Percentiles rank a stretch among this genome's conserved stretches.
Conservation (phyloP, 2,797 vertebrate genomes). For the Danio kyathit region DNA sequence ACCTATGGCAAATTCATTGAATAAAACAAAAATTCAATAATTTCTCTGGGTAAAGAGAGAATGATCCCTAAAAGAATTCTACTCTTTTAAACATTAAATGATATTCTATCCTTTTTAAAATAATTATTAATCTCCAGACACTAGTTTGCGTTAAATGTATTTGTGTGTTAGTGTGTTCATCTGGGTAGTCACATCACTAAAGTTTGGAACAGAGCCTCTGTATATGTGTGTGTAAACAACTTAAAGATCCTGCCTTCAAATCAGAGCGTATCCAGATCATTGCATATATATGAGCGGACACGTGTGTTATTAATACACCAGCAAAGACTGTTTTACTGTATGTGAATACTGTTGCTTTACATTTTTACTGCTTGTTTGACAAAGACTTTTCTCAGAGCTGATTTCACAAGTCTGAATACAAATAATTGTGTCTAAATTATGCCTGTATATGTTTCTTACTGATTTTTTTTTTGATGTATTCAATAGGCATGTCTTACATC, state of each 20-base stretch:
- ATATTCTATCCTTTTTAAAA: background rate
- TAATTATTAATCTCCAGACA: background rate
- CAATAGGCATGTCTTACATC: slow-evolving; percentile 56
- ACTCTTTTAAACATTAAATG: background rate
- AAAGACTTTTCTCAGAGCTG: slow-evolving; percentile 66
- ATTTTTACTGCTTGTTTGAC: slow-evolving; percentile 64
- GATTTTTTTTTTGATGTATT: slow-evolving; percentile 23
- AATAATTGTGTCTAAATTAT: slow-evolving; percentile 59
- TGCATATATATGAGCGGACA: background rate
- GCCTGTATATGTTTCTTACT: slow-evolving; percentile 65
- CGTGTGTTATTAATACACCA: slow-evolving; percentile 19
- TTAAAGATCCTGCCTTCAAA: background rate
- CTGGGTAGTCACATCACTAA: slow-evolving; percentile 8
- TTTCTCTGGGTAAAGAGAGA: background rate
- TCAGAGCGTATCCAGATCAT: slow-evolving; percentile 31
- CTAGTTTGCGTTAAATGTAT: background rate
- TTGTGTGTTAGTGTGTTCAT: background rate
- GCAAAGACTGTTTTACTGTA: slow-evolving; percentile 15
- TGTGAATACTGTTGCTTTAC: slow-evolving; percentile 63
- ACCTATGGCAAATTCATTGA: background rate
- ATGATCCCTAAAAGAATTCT: background rate
- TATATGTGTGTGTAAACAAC: background rate
- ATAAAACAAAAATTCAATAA: background rate
- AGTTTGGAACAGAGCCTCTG: background rate
- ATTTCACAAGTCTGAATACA: slow-evolving; percentile 48